Percentiles rank a stretch among this genome's conserved stretches.
Evolutionary conservation across 2,888 invertebrate species (phyloP).

Genomic region (Masnerella sp.): DNA sequence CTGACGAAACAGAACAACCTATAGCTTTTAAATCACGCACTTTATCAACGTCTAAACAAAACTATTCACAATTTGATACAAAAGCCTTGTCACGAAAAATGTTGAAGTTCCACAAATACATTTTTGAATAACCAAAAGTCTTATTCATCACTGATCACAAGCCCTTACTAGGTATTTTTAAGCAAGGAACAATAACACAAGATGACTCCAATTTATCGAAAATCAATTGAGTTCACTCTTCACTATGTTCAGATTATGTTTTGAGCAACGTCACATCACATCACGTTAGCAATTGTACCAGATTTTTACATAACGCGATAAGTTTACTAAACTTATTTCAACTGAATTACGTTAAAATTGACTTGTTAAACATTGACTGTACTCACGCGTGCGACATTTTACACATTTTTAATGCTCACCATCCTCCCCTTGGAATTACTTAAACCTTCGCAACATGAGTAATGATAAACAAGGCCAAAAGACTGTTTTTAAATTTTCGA

Average conservation of each 20-base stretch:
- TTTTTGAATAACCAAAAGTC: neutral
- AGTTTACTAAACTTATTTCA: no score
- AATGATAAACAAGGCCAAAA: neutral
- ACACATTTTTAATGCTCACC: neutral
- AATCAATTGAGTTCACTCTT: constrained; percentile 1
- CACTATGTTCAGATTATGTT: constrained; percentile 20
- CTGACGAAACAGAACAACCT: neutral
- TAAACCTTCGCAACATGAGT: neutral
- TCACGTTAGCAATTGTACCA: constrained; percentile 3
- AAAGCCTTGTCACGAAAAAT: constrained; percentile 11
- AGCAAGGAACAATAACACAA: neutral
- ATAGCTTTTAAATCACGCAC: constrained; percentile 12
- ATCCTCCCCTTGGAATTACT: neutral
- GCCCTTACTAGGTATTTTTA: constrained; percentile 9
- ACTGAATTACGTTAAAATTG: no score
- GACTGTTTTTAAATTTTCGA: neutral
- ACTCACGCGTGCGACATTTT: neutral
- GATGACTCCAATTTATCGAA: constrained; percentile 3
- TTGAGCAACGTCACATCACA: neutral
- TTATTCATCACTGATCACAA: constrained; percentile 10
- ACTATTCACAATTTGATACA: constrained; percentile 11
- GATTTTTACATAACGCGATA: no score
- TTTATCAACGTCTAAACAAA: neutral
- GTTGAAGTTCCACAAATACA: constrained; percentile 10
- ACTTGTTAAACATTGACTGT: neutral